phyloP scores from a whole-genome alignment of 2,797 vertebrate genomes.

The Pangasius krempfi region DNA sequence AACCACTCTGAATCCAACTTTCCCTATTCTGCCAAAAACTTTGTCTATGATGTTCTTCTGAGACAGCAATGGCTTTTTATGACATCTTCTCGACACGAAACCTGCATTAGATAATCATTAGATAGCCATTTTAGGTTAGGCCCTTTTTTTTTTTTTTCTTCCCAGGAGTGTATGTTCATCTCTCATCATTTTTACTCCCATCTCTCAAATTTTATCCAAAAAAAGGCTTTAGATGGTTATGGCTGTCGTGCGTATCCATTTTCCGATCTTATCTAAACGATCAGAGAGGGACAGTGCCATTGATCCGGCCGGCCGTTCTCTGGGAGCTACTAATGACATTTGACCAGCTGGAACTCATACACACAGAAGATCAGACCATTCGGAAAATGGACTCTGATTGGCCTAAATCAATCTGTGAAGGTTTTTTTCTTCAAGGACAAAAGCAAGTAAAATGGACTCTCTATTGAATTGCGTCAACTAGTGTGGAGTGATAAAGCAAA shows the following conservation, averaged over 20 bases:
- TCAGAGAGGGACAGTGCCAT: constrained; percentile 2
- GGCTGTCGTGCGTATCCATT: neutral
- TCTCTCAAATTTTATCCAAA: neutral
- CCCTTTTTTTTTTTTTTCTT: no score
- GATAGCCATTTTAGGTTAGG: no score
- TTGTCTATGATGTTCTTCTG: no score
- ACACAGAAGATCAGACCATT: constrained; percentile 8
- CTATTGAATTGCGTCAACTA: constrained; percentile 23
- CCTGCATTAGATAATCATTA: no score
- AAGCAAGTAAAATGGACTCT: constrained; percentile 21
- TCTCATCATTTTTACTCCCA: neutral
- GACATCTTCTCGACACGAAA: no score
- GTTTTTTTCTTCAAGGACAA: constrained; percentile 16
- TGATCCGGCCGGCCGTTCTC: neutral
- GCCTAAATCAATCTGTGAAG: constrained; percentile 32
- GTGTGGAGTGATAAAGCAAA: constrained; percentile 23
- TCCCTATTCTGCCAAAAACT: no score
- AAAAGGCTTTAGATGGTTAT: neutral
- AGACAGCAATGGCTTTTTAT: no score
- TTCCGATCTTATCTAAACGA: neutral
- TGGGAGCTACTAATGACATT: constrained; percentile 18
- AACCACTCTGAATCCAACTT: no score
- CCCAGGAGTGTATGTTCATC: no score
- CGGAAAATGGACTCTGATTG: constrained; percentile 12
- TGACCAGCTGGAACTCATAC: constrained; percentile 25